Evolutionary conservation across 1,140 invertebrate genomes (phyloP).

Genomic region (Oreohelix idahoensis): DNA sequence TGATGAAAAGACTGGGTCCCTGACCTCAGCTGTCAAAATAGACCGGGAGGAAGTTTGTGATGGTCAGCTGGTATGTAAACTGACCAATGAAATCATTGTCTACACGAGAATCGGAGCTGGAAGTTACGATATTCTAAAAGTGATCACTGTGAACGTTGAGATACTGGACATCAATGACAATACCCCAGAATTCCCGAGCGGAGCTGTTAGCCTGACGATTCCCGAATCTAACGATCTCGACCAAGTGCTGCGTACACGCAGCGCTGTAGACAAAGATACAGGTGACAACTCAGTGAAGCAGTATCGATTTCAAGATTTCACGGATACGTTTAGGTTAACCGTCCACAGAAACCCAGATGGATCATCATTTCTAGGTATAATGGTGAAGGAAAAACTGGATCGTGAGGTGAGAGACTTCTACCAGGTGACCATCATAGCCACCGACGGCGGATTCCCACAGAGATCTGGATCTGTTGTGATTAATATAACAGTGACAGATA

Average conservation of each 20-base stretch:
- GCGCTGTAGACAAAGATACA: conserved; percentile 61
- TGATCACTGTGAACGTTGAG: conserved; percentile 47
- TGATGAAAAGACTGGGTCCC: conserved; percentile 89
- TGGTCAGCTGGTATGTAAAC: conserved; percentile 39
- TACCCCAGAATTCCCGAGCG: conserved; percentile 59
- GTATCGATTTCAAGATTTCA: conserved; percentile 47
- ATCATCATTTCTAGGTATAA: conserved; percentile 56
- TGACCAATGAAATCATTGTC: conserved; percentile 46
- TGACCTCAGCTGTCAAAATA: conserved; percentile 74
- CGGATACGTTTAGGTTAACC: conserved; percentile 49
- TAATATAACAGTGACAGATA: conserved; percentile 75
- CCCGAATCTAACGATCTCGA: conserved; percentile 55
- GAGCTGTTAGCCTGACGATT: conserved; percentile 49
- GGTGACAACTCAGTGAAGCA: conserved; percentile 53
- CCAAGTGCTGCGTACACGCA: conserved; percentile 51
- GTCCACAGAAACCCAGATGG: conserved; percentile 53
- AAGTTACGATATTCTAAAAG: conserved; percentile 38
- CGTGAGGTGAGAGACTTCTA: conserved; percentile 59
- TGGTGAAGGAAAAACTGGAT: conserved; percentile 55
- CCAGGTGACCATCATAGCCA: conserved; percentile 55
- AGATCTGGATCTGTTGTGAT: conserved; percentile 55
- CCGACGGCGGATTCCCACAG: conserved; percentile 60
- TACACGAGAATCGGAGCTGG: conserved; percentile 33
- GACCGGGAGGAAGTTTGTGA: conserved; percentile 60
- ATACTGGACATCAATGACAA: conserved; percentile 68